Evolutionary conservation across 2,113 vertebrate genomes (phyloP), one percentile per base, ranked within the genome.

Genomic region (Xiphophorus hellerii): DNA sequence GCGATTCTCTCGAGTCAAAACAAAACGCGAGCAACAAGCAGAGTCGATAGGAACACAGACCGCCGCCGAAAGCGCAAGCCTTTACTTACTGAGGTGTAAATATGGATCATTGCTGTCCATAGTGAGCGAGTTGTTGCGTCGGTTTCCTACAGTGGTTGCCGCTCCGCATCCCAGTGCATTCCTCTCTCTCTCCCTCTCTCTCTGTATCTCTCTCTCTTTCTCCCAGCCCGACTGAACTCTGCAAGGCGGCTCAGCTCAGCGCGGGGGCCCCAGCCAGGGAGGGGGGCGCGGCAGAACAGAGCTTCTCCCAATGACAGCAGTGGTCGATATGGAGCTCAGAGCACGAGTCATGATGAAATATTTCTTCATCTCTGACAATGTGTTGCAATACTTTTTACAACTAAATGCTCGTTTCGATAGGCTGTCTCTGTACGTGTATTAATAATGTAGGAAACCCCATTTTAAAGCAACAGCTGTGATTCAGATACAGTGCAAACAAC

Each of bases 71-170:
- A 81, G 1, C n/a, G n/a, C 0, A 1, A 20, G 42, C 2, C 60
- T 5, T 78, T 77, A 94, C 94, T 95, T 89, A 95, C 95, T 92
- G 73, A 95, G 90, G 78, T 94, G 93, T 84, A 93, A 83, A 91
- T 93, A 95, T 10, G 93, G 84, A 85, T 95, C 93, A 92, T 88
- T 90, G 62, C 88, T 92, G 92, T 95, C 94, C 94, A 95, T 95
- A 82, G 74, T 89, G 85, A 73, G 61, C 81, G 83, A 81, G 89
- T 91, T 85, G 89, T 76, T 71, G 81, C 84, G 85, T 92, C 74
- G 91, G 76, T 92, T 89, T 86, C 82, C 82, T 87, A 81, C 66
- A 88, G 84, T 89, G 78, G 74, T 62, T 87, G 88, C 76, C 73
- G 90, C 85, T 92, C 91, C 77, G 93, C 93, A 94, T 94, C 93